Conservation (phyloP, 1,140 invertebrate species). For the Onthophagus taurus region DNA sequence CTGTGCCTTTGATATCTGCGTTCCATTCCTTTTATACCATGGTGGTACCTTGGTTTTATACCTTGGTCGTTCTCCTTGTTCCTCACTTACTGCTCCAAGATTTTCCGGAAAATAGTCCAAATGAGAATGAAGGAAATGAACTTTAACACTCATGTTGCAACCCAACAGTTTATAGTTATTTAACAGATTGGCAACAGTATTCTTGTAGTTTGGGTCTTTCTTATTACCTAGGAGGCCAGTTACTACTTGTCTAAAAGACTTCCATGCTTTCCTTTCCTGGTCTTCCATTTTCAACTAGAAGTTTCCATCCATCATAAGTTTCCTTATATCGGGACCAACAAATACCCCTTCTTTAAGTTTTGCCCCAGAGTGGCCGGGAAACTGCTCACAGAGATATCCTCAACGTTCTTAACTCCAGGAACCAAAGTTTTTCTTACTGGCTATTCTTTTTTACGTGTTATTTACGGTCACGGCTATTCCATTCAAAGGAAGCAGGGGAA, state of each 20-base stretch:
- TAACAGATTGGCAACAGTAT: conserved; percentile 7
- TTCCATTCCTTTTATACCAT: conserved; percentile 29
- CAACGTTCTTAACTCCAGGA: conserved; percentile 8
- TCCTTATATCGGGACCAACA: conserved; percentile 21
- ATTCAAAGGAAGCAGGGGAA: conserved; percentile 34
- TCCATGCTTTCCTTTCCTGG: conserved; percentile 11
- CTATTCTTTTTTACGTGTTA: conserved; percentile 32
- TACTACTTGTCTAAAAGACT: conserved; percentile 11
- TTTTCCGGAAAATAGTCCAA: conserved; percentile 29
- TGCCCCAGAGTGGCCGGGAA: conserved; percentile 23
- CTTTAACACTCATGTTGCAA: conserved; percentile 21
- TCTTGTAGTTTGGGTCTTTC: conserved; percentile 15
- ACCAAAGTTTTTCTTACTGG: conserved; percentile 6
- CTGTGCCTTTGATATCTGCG: conserved; percentile 24
- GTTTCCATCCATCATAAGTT: conserved; percentile 21
- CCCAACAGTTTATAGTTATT: conserved; percentile 5
- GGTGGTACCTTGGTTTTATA: too few species aligned
- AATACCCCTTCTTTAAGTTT: conserved; percentile 28
- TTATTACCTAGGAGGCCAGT: conserved; percentile 11
- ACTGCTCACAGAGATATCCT: conserved; percentile 23
- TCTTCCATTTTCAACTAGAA: conserved; percentile 17
- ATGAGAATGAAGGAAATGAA: conserved; percentile 30
- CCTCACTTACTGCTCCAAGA: conserved; percentile 24
- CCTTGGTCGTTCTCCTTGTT: conserved; percentile 29
- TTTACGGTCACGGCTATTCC: conserved; percentile 31